Evolutionary conservation across 2,797 vertebrate species (phyloP), one percentile per base, ranked within the genome.

Genomic region (Urophycis tenuis): DNA sequence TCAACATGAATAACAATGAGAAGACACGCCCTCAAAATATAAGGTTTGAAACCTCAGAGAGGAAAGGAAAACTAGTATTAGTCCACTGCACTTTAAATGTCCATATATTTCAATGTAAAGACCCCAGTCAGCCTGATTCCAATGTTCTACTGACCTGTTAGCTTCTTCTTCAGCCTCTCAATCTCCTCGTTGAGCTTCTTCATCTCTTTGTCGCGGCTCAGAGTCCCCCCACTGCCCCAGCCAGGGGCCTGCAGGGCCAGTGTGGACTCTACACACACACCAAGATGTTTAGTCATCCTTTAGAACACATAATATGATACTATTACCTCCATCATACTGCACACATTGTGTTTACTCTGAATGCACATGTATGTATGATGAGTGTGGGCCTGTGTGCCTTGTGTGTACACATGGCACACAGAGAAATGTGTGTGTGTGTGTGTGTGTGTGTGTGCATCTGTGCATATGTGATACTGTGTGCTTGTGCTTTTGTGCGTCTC

Each of bases 101-200:
- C 14, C 14, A 12, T 12, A 39, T 39, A 12, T 2, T 3, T 41
- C 39, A 41, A 12, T 41, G 14, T 41, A 12, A 12, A 14, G 11
- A 41, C 39, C 39, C 12, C 39, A 41, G 39, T 41, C 1, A 14
- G 39, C 14, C 39, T 0, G 39, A 14, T 41, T 1, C 6, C 19
- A 5, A 6, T 8, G 22, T n/a, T 9, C n/a, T 19, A 39, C 90
- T 90, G 49, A 98, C 97, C 97, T 92, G 95, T 92, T 80, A 98
- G 90, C 87, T 96, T 98, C 84, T 92, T 97, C 91, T 96, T 98
- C 33, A 99, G 90, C 0, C 95, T 94, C 22, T 99, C 97, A 0
- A 99, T 95, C 88, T 99, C 97, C 83, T 99, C 97, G 67, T 96
- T 98, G 19, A 99, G 90, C 83, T 95, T 97, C 89, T 96, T 97